Conservation (phyloP, 2,797 vertebrate genomes). For the Vipera latastei region DNA sequence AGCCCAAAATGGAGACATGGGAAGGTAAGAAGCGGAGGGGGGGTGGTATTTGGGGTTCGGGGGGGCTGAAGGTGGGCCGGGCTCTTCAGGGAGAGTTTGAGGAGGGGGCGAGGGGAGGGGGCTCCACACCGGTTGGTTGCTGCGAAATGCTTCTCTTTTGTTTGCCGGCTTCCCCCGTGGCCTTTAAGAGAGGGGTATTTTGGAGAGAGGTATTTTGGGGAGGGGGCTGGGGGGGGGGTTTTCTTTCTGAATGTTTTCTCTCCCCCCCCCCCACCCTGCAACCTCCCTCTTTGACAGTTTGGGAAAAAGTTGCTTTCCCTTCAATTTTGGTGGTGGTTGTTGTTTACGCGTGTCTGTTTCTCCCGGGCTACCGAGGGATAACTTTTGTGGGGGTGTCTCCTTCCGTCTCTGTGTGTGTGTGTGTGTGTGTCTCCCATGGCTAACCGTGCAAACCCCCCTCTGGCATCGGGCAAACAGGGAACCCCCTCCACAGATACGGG, state of each 20-base stretch:
- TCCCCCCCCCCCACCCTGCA: slow-evolving; percentile 31
- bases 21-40: slow-evolving; percentile 79
- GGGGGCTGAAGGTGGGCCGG: not conserved
- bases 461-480: not conserved
- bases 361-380: not conserved
- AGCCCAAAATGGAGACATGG: slow-evolving; percentile 95
- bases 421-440: not conserved
- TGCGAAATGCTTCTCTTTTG: not conserved
- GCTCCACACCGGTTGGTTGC: not conserved
- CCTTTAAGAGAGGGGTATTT: not conserved
- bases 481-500: not conserved
- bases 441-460: not conserved
- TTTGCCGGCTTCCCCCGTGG: not conserved
- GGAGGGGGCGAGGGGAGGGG: slow-evolving; percentile 2
- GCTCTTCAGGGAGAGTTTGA: not conserved
- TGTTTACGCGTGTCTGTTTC: not conserved
- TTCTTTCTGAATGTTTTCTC: slow-evolving; percentile 66
- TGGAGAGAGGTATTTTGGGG: too few relatives aligned
- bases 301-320: slow-evolving; percentile 38
- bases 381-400: not conserved
- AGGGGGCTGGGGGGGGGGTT: slow-evolving; percentile 1
- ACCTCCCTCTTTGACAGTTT: slow-evolving; percentile 59
- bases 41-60: too few relatives aligned
- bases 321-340: not conserved
- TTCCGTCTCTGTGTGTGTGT: not conserved